Conservation (phyloP, 2,888 invertebrate genomes). For the Odontomyia ornata region DNA sequence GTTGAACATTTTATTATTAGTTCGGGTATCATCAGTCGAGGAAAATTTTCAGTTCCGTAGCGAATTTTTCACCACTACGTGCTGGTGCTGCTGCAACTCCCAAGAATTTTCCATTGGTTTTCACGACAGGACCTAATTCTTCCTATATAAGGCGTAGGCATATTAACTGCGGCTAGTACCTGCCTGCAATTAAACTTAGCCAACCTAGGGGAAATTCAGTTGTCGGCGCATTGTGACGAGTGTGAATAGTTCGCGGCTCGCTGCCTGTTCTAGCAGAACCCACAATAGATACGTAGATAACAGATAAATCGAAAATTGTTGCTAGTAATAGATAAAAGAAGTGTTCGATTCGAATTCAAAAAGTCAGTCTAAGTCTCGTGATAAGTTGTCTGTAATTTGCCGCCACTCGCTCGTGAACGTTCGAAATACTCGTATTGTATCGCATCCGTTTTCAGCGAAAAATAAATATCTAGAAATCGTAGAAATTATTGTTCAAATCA, state of each 20-base stretch:
- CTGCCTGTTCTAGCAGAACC: not conserved
- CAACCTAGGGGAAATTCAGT: not conserved
- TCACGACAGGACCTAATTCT: not conserved
- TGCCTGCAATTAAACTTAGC: no score
- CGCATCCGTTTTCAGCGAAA: constrained; percentile 2
- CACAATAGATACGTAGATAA: not conserved
- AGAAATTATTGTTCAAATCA: not conserved
- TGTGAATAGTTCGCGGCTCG: constrained; percentile 11
- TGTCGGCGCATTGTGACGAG: not conserved
- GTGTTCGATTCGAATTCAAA: not conserved
- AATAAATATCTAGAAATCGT: not conserved
- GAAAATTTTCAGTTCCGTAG: constrained; percentile 42
- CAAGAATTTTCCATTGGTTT: constrained; percentile 9
- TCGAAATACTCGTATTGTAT: not conserved
- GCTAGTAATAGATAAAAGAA: not conserved
- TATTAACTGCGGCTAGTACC: no score
- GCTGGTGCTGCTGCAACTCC: not conserved
- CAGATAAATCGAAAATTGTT: constrained; percentile 1
- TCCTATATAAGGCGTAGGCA: no score
- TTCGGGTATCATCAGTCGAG: constrained; percentile 1
- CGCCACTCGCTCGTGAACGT: not conserved
- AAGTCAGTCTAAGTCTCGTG: not conserved
- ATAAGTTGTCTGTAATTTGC: not conserved
- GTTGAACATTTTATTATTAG: constrained; percentile 39
- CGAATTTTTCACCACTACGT: constrained; percentile 35